Evolutionary conservation across 1,140 invertebrate species (phyloP), one percentile per base, ranked within the genome.

Genomic region (Zaprionus capensis): DNA sequence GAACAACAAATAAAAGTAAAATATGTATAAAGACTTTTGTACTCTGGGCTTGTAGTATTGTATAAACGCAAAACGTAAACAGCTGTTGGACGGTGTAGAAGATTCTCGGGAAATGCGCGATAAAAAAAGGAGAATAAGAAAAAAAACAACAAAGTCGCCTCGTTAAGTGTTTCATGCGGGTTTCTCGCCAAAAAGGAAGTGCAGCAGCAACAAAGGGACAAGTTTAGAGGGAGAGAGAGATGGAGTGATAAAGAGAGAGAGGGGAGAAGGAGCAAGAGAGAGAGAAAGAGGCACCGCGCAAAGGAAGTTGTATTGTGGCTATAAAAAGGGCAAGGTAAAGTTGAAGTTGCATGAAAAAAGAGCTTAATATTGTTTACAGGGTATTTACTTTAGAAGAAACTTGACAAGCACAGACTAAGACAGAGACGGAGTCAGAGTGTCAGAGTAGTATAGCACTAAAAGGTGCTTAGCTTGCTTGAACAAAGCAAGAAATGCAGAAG

Each of bases 51-150:
- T 51, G 46, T 51, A 22, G 46, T 51, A 24, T 51, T 51, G 46
- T 51, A 20, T 51, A 51, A 51, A n/a, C 20, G 46, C 2, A 56
- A 88, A 87, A 84, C 81, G 83, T 61, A 78, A 87, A 87, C 83
- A 87, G 83, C 83, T 87, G 84, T 87, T 88, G 71, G 53, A 64
- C 62, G 51, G 61, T 53, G 44, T 24, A 38, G 28, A 46, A 61
- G 49, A 26, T 77, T 73, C 75, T 77, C 53, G 64, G 66, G 70
- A 72, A 66, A 72, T 66, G 68, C 38, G 76, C 75, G 36, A 61
- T 22, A 20, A 9, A 22, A 65, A 62, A 26, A 62, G 14, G 62
- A 67, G 51, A 69, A 81, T 68, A 14, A 71, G 36, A 79, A 80
- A 82, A n/a, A 44, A 44, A 73, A 81, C 69, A 63, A 78, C 71